Evolutionary conservation across 2,797 vertebrate genomes (phyloP).

Genomic region (Chelon auratus): DNA sequence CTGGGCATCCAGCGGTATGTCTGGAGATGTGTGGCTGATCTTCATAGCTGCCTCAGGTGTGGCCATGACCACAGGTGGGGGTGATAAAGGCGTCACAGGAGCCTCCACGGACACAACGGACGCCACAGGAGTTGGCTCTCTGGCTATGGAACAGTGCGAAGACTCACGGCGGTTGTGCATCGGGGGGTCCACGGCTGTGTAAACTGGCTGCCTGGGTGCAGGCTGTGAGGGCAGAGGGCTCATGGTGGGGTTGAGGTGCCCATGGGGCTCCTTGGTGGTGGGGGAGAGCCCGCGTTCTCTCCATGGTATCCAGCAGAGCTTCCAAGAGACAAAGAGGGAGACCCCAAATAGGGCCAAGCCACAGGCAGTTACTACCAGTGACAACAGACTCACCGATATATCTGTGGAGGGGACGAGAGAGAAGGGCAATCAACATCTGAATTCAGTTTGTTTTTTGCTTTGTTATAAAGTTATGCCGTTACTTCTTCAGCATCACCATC

Average conservation of each 20-base stretch:
- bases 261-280: constrained; percentile 88
- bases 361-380: constrained; percentile 96
- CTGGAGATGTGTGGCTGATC: constrained; percentile 98
- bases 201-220: constrained; percentile 88
- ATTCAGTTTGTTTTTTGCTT: constrained; percentile 9
- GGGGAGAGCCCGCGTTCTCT: constrained; percentile 90
- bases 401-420: constrained; percentile 81
- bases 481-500: not conserved
- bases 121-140: constrained; percentile 87
- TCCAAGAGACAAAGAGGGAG: constrained; percentile 99
- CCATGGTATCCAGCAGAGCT: constrained; percentile 99
- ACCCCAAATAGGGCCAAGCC: constrained; percentile 96
- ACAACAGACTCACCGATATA: constrained; percentile 95
- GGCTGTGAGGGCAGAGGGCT: constrained; percentile 66
- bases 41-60: constrained; percentile 95
- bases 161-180: constrained; percentile 90
- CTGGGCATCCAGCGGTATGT: constrained; percentile 92
- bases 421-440: constrained; percentile 17
- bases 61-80: constrained; percentile 80
- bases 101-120: constrained; percentile 90
- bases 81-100: constrained; percentile 81
- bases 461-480: not conserved
- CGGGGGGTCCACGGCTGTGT: constrained; percentile 89
- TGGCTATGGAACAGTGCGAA: constrained; percentile 81
- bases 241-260: constrained; percentile 79